Evolutionary conservation across 1,140 invertebrate species (phyloP).

Genomic region (Diorhabda carinulata): DNA sequence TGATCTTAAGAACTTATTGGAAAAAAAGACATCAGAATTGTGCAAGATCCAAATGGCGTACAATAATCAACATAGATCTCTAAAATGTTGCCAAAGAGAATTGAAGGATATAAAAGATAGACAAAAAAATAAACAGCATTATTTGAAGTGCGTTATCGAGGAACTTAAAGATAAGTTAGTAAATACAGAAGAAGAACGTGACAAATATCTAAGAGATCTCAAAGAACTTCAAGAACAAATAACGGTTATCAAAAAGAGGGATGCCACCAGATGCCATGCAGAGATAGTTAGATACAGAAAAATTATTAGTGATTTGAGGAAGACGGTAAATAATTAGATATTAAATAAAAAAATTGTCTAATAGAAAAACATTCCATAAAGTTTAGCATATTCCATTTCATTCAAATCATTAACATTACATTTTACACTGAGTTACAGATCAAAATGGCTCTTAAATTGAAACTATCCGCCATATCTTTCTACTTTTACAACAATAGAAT

Average conservation of each 20-base stretch:
- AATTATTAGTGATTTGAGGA: constrained; percentile 28
- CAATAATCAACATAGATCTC: constrained; percentile 25
- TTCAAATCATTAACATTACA: too few relatives aligned
- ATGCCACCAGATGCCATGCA: constrained; percentile 24
- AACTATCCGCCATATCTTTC: too few relatives aligned
- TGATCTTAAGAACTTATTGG: constrained; percentile 18
- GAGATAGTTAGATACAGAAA: constrained; percentile 29
- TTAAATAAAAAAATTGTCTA: not conserved
- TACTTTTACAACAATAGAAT: too few relatives aligned
- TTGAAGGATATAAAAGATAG: constrained; percentile 22
- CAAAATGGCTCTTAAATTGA: too few relatives aligned
- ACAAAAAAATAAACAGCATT: constrained; percentile 23
- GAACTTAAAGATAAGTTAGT: constrained; percentile 23
- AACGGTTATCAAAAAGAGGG: constrained; percentile 17
- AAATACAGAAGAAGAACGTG: constrained; percentile 16
- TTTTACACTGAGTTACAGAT: too few relatives aligned
- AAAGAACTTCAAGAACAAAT: constrained; percentile 24
- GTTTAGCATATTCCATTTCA: too few relatives aligned
- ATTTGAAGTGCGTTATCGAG: constrained; percentile 23
- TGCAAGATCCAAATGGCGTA: constrained; percentile 30
- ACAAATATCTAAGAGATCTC: constrained; percentile 19
- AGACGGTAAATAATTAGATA: constrained; percentile 22
- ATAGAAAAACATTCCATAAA: too few relatives aligned
- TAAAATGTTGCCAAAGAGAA: constrained; percentile 25
- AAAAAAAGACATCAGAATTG: constrained; percentile 27